Conservation (phyloP, 2,113 vertebrate species). For the Atherinomorus stipes region DNA sequence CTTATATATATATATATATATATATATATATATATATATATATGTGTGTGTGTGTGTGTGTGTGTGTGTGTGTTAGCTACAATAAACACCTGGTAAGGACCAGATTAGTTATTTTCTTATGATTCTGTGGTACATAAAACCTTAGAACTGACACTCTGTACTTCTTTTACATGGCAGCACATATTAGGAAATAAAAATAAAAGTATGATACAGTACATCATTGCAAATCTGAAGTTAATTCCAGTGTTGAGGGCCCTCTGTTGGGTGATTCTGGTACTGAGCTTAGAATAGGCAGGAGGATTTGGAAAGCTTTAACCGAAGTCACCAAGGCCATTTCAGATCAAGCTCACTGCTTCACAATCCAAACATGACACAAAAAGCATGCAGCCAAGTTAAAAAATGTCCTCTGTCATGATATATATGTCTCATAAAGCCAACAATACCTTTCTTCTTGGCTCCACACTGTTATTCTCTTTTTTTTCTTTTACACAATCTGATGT, state of each 20-base stretch:
- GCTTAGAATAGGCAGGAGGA: not conserved
- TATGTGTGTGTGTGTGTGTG: too few species aligned
- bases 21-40: too few species aligned
- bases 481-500: conserved; percentile 34
- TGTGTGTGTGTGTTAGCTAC: too few species aligned
- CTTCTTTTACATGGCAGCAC: too few species aligned
- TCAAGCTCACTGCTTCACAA: conserved; percentile 1
- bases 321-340: conserved; percentile 58
- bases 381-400: not conserved
- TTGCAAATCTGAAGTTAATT: not conserved
- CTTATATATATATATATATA: too few species aligned
- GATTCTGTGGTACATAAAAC: too few species aligned
- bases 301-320: conserved; percentile 24
- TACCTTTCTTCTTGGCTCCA: conserved; percentile 34
- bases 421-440: not conserved
- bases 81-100: not conserved
- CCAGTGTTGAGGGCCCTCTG: conserved; percentile 46
- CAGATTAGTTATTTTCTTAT: not conserved
- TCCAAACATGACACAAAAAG: conserved; percentile 8
- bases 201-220: not conserved
- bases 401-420: not conserved
- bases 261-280: conserved; percentile 29
- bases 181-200: too few species aligned
- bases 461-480: not conserved
- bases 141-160: too few species aligned